These are phyloP conservation scores for Thunnus thynnus DNA, from an alignment of 2,113 vertebrate species.

Conservation along the genomic window DNA sequence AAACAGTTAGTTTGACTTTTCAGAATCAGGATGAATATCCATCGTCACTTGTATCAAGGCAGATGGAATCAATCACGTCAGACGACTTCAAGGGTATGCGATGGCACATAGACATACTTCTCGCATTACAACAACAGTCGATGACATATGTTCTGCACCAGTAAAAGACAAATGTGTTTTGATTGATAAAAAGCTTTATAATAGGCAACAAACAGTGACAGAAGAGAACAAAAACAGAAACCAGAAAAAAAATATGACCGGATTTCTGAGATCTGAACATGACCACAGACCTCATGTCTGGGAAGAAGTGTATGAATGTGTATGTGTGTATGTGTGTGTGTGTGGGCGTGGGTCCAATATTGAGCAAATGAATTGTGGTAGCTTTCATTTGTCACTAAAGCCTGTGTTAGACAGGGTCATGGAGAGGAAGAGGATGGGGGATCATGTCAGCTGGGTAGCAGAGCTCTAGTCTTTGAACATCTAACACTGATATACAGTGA, in stretches of 20 bases:
- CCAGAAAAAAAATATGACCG: constrained; percentile 23
- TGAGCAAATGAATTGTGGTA: not conserved
- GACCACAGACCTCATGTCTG: not conserved
- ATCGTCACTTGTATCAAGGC: constrained; percentile 27
- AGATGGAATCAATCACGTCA: constrained; percentile 55
- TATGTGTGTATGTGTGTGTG: not conserved
- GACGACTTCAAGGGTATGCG: constrained; percentile 35
- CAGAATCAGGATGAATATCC: constrained; percentile 44
- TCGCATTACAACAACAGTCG: constrained; percentile 21
- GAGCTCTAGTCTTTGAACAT: not conserved
- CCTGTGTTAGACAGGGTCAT: constrained; percentile 10
- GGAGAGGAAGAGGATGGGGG: constrained; percentile 9
- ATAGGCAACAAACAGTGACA: constrained; percentile 12
- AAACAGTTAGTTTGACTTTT: constrained; percentile 55
- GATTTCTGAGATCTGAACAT: not conserved
- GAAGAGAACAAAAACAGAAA: constrained; percentile 4
- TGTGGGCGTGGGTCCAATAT: no score
- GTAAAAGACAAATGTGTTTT: constrained; percentile 41
- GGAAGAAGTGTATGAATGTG: constrained; percentile 22
- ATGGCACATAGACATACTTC: constrained; percentile 25
- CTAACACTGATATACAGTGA: constrained; percentile 7
- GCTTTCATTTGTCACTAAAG: constrained; percentile 25
- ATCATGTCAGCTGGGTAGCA: not conserved
- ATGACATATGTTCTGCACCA: constrained; percentile 40
- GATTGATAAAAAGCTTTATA: constrained; percentile 39